Conservation (phyloP, 2,888 invertebrate genomes). For the Epsilonema sp. region DNA sequence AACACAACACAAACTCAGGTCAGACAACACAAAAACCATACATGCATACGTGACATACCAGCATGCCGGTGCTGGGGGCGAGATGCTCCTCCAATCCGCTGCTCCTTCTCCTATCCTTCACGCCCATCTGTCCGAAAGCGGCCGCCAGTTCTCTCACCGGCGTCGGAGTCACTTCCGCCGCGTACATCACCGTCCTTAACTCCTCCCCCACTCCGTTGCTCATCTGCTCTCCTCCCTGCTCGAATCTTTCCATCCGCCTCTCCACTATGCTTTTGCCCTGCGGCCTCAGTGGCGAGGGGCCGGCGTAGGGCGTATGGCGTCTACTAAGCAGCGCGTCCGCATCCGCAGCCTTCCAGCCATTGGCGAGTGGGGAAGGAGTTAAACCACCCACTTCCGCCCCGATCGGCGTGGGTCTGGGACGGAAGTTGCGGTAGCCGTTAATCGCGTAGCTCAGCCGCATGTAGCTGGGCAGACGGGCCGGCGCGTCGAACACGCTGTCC, state of each 20-base stretch:
- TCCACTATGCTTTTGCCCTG: constrained; percentile 2
- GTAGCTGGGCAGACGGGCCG: neutral
- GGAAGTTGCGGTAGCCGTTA: neutral
- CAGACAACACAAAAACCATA: too few relatives aligned
- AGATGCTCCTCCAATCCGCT: neutral
- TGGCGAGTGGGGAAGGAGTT: neutral
- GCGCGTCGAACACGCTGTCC: constrained; percentile 3
- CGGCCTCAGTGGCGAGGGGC: neutral
- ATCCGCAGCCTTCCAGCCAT: too few relatives aligned
- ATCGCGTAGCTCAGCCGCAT: neutral
- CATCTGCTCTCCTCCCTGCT: neutral
- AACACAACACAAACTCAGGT: too few relatives aligned
- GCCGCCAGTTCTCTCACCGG: neutral
- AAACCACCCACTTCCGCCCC: too few relatives aligned
- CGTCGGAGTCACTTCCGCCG: neutral
- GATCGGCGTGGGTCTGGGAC: too few relatives aligned
- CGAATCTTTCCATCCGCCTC: neutral
- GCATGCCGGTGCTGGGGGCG: too few relatives aligned
- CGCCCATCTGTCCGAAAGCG: neutral
- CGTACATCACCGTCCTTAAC: too few relatives aligned
- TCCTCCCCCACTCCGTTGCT: too few relatives aligned
- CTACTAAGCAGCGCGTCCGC: neutral
- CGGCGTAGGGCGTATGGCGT: too few relatives aligned
- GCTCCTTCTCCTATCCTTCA: too few relatives aligned
- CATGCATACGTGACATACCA: too few relatives aligned